A percentile compares a stretch with the other conserved stretches of the same genome.
phyloP scores from a whole-genome alignment of 2,113 vertebrate genomes.

The Danionella cerebrum region DNA sequence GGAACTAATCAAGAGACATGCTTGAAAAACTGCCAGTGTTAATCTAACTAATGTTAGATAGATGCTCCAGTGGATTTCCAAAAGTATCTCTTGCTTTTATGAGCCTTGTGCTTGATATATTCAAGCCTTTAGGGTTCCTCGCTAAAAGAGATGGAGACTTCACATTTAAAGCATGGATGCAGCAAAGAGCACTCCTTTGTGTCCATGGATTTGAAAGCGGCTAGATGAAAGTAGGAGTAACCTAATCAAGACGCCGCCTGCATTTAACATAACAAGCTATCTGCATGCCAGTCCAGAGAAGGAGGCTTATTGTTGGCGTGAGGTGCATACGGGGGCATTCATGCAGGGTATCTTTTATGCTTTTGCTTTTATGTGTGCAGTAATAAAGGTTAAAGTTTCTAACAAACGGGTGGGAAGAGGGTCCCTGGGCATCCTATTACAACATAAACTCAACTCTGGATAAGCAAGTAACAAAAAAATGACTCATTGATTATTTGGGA shows the following conservation, averaged over 20 bases:
- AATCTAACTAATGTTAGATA: neutral
- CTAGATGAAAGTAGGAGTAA: conserved; percentile 7
- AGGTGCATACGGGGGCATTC: conserved; percentile 3
- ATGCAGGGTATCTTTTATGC: neutral
- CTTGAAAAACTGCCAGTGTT: neutral
- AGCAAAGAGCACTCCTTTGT: conserved; percentile 5
- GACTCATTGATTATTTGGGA: neutral
- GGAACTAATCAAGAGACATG: neutral
- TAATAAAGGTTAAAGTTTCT: conserved; percentile 44
- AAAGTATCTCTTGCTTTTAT: neutral
- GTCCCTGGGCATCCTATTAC: conserved; percentile 38
- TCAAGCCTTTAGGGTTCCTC: neutral
- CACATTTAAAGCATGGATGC: neutral
- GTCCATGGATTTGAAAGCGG: neutral
- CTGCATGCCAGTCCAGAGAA: neutral
- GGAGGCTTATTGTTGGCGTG: neutral
- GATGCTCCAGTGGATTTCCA: neutral
- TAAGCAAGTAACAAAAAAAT: conserved; percentile 29
- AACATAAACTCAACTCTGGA: conserved; percentile 17
- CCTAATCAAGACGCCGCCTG: conserved; percentile 5
- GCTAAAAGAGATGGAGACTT: neutral
- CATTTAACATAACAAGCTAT: conserved; percentile 29
- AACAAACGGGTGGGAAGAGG: conserved; percentile 21
- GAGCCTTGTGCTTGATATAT: neutral
- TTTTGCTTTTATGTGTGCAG: conserved; percentile 7